These are phyloP conservation scores for Dromiciops gliroides DNA, from an alignment of 2,113 vertebrate species.

Conservation along the genomic window DNA sequence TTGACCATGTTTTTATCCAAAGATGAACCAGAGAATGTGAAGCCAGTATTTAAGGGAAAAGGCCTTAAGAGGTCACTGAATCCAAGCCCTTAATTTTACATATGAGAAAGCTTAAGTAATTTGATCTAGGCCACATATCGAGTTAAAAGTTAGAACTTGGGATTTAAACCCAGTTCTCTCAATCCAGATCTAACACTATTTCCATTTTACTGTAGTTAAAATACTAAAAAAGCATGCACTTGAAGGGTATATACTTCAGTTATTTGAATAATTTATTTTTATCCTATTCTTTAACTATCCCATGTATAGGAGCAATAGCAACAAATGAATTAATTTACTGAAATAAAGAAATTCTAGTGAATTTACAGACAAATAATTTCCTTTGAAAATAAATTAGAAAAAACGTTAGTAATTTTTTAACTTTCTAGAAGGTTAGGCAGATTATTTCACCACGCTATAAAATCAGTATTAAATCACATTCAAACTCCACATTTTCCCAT, in stretches of 20 bases:
- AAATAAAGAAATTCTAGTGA: neutral
- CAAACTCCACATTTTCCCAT: neutral
- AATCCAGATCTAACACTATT: neutral
- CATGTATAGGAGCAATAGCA: neutral
- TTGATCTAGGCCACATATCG: neutral
- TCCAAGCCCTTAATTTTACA: neutral
- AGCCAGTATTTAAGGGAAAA: neutral
- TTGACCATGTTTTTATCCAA: neutral
- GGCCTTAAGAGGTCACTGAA: neutral
- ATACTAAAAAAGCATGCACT: neutral
- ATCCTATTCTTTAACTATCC: neutral
- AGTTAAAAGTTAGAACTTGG: neutral
- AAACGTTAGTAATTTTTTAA: neutral
- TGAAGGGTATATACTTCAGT: neutral
- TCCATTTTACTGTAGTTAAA: neutral
- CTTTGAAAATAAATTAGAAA: neutral
- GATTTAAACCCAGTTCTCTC: neutral
- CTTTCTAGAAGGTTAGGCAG: neutral
- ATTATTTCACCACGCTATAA: neutral
- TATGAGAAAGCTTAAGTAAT: neutral
- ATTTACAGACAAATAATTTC: neutral
- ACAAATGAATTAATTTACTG: constrained; percentile 14
- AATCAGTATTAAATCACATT: neutral
- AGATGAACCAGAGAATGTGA: neutral
- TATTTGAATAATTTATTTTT: neutral